phyloP scores from a whole-genome alignment of 2,888 invertebrate species.

The Piscicola geometra region DNA sequence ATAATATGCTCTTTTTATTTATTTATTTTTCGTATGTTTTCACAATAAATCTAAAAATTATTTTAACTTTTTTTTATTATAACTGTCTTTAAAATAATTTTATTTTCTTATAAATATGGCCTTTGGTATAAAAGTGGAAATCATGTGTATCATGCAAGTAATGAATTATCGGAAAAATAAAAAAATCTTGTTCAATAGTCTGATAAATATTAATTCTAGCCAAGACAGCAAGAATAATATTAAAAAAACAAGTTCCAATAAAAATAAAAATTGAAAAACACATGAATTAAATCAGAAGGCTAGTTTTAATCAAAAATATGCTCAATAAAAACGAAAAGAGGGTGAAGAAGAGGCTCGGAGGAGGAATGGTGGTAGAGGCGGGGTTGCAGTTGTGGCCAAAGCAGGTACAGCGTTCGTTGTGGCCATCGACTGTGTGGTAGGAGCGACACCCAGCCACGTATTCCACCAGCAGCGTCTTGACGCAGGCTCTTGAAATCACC shows the following conservation, averaged over 20 bases:
- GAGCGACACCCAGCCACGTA: slow-evolving; percentile 42
- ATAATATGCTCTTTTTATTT: too few species aligned
- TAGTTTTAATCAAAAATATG: neutral
- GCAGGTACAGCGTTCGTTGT: slow-evolving; percentile 41
- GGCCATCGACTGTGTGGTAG: slow-evolving; percentile 39
- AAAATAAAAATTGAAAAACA: neutral
- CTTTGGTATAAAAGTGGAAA: neutral
- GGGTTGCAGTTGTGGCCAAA: slow-evolving; percentile 41
- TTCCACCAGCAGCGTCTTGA: slow-evolving; percentile 38
- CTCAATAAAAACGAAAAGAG: neutral
- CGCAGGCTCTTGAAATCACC: slow-evolving; percentile 40
- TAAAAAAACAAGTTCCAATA: neutral
- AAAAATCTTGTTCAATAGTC: too few species aligned
- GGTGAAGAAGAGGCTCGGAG: neutral
- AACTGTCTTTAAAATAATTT: neutral
- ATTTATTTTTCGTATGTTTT: neutral
- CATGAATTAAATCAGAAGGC: neutral
- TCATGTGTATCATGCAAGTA: too few species aligned
- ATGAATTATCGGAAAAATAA: too few species aligned
- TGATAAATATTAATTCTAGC: too few species aligned
- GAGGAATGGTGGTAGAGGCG: slow-evolving; percentile 37
- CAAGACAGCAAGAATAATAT: neutral
- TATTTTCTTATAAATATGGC: neutral
- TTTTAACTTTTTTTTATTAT: neutral
- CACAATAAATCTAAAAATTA: neutral